These are phyloP conservation scores for Merodon equestris DNA, from an alignment of 2,888 invertebrate genomes.

Conservation along the genomic window DNA sequence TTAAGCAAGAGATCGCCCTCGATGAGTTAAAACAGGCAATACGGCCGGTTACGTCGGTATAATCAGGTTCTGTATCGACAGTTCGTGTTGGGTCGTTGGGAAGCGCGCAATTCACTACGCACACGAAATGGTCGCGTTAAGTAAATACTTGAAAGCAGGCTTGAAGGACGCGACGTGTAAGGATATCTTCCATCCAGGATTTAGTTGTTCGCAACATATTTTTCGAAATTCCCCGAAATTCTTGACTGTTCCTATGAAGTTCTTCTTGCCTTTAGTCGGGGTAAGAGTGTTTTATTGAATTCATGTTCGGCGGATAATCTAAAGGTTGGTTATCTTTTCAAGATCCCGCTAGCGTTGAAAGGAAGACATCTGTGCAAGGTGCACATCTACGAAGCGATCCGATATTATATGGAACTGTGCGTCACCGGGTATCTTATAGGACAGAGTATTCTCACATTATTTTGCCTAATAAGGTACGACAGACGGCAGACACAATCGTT, in stretches of 20 bases:
- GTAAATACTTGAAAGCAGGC: constrained; percentile 71
- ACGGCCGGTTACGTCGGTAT: too few species aligned
- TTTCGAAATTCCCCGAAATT: constrained; percentile 58
- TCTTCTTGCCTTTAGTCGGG: constrained; percentile 71
- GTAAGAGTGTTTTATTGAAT: constrained; percentile 60
- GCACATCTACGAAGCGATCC: constrained; percentile 64
- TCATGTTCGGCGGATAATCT: too few species aligned
- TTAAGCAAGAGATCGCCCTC: too few species aligned
- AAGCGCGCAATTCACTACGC: not conserved
- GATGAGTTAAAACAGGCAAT: too few species aligned
- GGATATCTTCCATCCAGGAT: constrained; percentile 71
- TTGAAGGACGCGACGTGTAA: constrained; percentile 69
- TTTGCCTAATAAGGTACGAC: constrained; percentile 72
- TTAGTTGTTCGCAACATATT: constrained; percentile 68
- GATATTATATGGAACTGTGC: constrained; percentile 69
- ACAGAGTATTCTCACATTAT: constrained; percentile 52
- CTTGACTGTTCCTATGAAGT: constrained; percentile 70
- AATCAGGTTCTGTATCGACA: not conserved
- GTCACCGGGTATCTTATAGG: constrained; percentile 66
- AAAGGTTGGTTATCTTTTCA: constrained; percentile 8
- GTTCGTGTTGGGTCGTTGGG: constrained; percentile 14
- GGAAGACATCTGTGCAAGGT: constrained; percentile 53
- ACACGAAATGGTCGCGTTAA: constrained; percentile 71
- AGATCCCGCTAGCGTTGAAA: constrained; percentile 70
- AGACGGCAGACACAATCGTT: too few species aligned